These are phyloP conservation scores for Eilema sororculum DNA, from an alignment of 2,888 invertebrate genomes.

Conservation along the genomic window DNA sequence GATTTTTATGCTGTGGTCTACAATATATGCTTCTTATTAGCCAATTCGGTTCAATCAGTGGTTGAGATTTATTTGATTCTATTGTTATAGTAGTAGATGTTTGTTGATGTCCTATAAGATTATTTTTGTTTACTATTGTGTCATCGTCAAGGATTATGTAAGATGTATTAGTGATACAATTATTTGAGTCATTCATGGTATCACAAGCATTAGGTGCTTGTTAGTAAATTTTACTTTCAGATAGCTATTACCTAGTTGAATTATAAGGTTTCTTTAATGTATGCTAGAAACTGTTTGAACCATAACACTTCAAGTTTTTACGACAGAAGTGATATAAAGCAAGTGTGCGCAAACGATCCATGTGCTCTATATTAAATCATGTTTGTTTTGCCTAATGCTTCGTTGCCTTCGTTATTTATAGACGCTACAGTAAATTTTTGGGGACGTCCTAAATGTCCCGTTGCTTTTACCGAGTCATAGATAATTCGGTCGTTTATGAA, in stretches of 20 bases:
- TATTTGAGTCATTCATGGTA: background rate
- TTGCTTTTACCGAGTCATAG: conserved; percentile 34
- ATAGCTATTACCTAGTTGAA: background rate
- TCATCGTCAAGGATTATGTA: background rate
- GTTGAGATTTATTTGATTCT: conserved; percentile 47
- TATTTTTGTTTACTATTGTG: background rate
- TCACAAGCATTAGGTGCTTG: background rate
- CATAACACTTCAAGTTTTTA: conserved; percentile 30
- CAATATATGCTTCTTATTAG: conserved; percentile 56
- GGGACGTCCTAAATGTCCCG: conserved; percentile 55
- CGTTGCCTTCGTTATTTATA: conserved; percentile 73
- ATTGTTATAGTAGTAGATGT: conserved; percentile 10
- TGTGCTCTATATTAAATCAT: conserved; percentile 60
- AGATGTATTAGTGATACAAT: background rate
- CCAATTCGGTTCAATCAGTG: conserved; percentile 60
- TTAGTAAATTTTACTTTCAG: background rate
- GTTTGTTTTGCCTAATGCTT: conserved; percentile 70
- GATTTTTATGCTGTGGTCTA: conserved; percentile 53
- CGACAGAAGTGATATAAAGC: conserved; percentile 41
- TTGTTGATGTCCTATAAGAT: conserved; percentile 15
- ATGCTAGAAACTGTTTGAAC: conserved; percentile 4
- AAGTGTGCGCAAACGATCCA: conserved; percentile 58
- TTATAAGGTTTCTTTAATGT: background rate
- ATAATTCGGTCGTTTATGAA: conserved; percentile 34
- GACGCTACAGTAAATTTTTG: conserved; percentile 52